phyloP scores from a whole-genome alignment of 2,113 vertebrate genomes.

The Benitochromis conjunctus region DNA sequence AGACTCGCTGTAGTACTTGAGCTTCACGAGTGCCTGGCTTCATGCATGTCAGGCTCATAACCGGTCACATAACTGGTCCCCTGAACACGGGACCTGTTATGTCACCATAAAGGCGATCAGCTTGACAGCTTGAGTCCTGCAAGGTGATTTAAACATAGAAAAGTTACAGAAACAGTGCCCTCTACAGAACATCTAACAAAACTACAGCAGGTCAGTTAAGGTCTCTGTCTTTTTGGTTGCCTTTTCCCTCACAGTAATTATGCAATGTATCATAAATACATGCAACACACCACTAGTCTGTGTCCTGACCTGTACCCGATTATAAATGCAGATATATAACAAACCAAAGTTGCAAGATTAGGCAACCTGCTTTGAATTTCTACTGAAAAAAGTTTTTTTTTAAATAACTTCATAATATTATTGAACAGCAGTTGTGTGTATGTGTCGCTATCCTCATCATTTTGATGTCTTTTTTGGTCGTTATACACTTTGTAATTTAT shows the following conservation, averaged over 20 bases:
- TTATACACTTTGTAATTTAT: too few species aligned
- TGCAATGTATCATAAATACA: not conserved
- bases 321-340: not conserved
- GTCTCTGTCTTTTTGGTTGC: not conserved
- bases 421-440: too few species aligned
- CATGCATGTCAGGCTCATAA: not conserved
- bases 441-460: too few species aligned
- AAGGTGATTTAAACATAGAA: not conserved
- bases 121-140: not conserved
- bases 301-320: not conserved
- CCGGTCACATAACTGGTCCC: not conserved
- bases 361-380: not conserved
- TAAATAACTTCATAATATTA: too few species aligned
- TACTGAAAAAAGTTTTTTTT: too few species aligned
- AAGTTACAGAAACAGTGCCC: slow-evolving; percentile 31
- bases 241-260: not conserved
- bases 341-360: not conserved
- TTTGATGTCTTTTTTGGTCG: too few species aligned
- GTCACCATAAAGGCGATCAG: not conserved
- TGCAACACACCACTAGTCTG: not conserved
- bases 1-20: not conserved
- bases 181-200: slow-evolving; percentile 28
- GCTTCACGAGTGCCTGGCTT: not conserved
- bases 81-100: not conserved
- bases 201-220: not conserved